These are phyloP conservation scores for Mythimna albipuncta DNA, from an alignment of 2,888 invertebrate species.

Conservation along the genomic window DNA sequence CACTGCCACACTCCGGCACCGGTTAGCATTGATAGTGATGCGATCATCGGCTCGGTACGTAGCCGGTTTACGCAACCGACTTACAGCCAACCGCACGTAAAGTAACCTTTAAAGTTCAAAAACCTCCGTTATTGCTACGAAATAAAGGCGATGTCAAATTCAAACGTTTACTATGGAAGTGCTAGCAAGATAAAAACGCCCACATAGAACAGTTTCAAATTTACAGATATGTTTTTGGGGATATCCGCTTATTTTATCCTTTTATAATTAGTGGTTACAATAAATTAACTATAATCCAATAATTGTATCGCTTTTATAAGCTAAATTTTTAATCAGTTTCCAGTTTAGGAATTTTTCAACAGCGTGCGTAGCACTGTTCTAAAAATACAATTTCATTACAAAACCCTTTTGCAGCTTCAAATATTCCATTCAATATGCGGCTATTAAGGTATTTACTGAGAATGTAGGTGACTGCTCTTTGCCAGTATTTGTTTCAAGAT, in stretches of 20 bases:
- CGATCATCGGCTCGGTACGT: slow-evolving; percentile 62
- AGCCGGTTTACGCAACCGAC: slow-evolving; percentile 72
- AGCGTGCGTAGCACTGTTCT: background rate
- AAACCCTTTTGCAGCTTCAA: background rate
- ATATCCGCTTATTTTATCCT: slow-evolving; percentile 11
- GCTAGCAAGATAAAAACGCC: slow-evolving; percentile 26
- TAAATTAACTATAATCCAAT: background rate
- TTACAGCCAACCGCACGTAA: slow-evolving; percentile 65
- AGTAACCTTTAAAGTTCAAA: background rate
- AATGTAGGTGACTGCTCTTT: slow-evolving; percentile 37
- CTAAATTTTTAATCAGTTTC: background rate
- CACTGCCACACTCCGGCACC: slow-evolving; percentile 49
- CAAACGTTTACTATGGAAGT: background rate
- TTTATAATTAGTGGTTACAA: slow-evolving; percentile 11
- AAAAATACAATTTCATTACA: background rate
- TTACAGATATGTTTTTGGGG: slow-evolving; percentile 14
- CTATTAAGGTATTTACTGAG: slow-evolving; percentile 22
- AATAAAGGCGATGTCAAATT: slow-evolving; percentile 1
- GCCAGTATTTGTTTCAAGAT: slow-evolving; percentile 38
- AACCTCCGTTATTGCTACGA: slow-evolving; percentile 2
- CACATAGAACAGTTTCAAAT: slow-evolving; percentile 50
- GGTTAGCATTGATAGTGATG: slow-evolving; percentile 62
- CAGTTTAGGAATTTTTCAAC: background rate
- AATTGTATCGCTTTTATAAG: background rate
- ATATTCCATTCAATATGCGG: slow-evolving; percentile 16